Conservation (phyloP, 2,797 vertebrate species). For the Channa striata region DNA sequence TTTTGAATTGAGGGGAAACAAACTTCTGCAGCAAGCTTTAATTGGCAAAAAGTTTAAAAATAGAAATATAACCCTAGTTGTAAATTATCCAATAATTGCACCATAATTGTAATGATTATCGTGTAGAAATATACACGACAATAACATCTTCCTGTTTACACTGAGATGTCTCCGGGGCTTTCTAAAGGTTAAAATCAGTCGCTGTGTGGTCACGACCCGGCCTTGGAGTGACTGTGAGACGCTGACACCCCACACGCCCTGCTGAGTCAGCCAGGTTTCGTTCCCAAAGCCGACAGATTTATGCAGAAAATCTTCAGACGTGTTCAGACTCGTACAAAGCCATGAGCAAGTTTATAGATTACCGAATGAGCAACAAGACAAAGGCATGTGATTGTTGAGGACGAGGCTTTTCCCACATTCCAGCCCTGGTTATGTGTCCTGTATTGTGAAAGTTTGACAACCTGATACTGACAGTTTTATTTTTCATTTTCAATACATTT, state of each 20-base stretch:
- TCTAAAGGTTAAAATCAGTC: neutral
- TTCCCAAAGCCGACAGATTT: neutral
- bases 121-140: neutral
- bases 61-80: too few species aligned
- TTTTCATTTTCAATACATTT: neutral
- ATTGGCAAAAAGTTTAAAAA: too few species aligned
- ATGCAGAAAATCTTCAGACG: neutral
- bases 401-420: too few species aligned
- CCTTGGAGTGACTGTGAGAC: neutral
- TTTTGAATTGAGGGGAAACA: too few species aligned
- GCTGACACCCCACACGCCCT: neutral
- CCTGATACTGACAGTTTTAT: neutral
- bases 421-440: neutral
- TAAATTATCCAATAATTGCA: too few species aligned
- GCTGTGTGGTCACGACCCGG: neutral
- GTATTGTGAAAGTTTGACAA: neutral
- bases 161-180: neutral
- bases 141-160: neutral
- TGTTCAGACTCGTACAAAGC: slow-evolving; percentile 13
- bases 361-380: slow-evolving; percentile 2
- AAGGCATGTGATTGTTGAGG: neutral
- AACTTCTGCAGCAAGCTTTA: too few species aligned
- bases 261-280: slow-evolving; percentile 39
- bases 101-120: too few species aligned
- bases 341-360: accelerated